phyloP scores from a whole-genome alignment of 1,140 invertebrate genomes.

The Macrocentrus cingulum region DNA sequence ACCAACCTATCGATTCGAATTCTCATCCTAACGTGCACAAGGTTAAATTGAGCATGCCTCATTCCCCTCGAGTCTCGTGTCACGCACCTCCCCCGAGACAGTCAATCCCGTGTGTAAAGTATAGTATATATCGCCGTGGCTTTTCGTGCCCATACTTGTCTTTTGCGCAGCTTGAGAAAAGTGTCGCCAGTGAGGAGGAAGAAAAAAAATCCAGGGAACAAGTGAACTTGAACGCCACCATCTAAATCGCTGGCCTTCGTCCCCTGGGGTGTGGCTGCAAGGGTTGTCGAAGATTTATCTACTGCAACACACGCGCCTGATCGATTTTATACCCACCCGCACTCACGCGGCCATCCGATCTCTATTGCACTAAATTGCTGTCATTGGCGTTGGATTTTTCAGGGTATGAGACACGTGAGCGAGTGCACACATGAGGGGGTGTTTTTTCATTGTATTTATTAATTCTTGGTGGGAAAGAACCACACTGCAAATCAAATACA shows the following conservation, averaged over 20 bases:
- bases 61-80: too few relatives aligned
- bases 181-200: conserved; percentile 8
- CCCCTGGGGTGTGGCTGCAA: conserved; percentile 2
- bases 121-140: background rate
- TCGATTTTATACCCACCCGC: background rate
- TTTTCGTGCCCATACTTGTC: background rate
- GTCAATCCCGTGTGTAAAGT: background rate
- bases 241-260: background rate
- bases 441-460: too few relatives aligned
- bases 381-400: too few relatives aligned
- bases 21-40: too few relatives aligned
- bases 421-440: too few relatives aligned
- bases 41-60: too few relatives aligned
- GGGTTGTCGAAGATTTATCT: conserved; percentile 2
- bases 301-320: background rate
- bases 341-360: background rate
- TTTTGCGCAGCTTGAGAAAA: conserved; percentile 14
- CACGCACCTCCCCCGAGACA: background rate
- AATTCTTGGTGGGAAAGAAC: too few relatives aligned
- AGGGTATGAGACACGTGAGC: too few relatives aligned
- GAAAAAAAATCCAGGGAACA: conserved; percentile 11
- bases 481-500: too few relatives aligned
- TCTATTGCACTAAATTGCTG: background rate
- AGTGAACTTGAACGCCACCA: background rate
- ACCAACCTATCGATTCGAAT: too few relatives aligned